Conservation (phyloP, 2,888 invertebrate species). For the Eristalinus aeneus region DNA sequence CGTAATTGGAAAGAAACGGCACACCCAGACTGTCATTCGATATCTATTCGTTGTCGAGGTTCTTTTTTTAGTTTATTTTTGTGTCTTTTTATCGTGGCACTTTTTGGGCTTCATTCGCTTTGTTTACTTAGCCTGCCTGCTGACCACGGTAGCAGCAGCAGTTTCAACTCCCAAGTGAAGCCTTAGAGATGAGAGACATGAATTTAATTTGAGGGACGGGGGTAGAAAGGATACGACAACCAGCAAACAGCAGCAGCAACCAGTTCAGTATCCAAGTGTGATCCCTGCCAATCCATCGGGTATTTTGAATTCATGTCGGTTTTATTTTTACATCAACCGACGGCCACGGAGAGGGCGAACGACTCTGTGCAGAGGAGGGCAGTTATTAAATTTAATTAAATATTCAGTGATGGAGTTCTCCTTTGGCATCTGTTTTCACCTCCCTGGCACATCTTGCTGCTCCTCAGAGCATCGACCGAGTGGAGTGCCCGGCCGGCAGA, state of each 20-base stretch:
- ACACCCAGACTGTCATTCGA: conserved; percentile 47
- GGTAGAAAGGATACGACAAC: conserved; percentile 2
- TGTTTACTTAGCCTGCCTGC: conserved; percentile 63
- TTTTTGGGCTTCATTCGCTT: conserved; percentile 65
- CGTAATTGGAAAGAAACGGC: conserved; percentile 33
- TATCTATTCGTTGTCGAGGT: conserved; percentile 46
- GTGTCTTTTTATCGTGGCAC: conserved; percentile 38
- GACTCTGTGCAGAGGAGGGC: not conserved
- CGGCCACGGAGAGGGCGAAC: not conserved
- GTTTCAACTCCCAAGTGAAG: conserved; percentile 49
- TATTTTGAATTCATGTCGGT: conserved; percentile 65
- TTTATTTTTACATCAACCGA: conserved; percentile 24
- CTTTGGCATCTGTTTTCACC: not conserved
- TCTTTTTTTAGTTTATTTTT: conserved; percentile 20
- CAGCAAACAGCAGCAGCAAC: not conserved
- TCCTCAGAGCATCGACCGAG: too few species aligned
- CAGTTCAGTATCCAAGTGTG: conserved; percentile 21
- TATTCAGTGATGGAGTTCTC: conserved; percentile 49
- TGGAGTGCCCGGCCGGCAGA: not conserved
- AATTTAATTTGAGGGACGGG: conserved; percentile 58
- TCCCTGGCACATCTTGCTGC: not conserved
- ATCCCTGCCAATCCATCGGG: conserved; percentile 57
- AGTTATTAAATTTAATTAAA: conserved; percentile 70
- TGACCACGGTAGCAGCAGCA: not conserved
- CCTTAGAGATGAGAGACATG: conserved; percentile 63